A percentile compares a stretch with the other conserved stretches of the same genome.
Evolutionary conservation across 2,888 invertebrate species (phyloP).

Genomic region (Rhaphigaster nebulosa): DNA sequence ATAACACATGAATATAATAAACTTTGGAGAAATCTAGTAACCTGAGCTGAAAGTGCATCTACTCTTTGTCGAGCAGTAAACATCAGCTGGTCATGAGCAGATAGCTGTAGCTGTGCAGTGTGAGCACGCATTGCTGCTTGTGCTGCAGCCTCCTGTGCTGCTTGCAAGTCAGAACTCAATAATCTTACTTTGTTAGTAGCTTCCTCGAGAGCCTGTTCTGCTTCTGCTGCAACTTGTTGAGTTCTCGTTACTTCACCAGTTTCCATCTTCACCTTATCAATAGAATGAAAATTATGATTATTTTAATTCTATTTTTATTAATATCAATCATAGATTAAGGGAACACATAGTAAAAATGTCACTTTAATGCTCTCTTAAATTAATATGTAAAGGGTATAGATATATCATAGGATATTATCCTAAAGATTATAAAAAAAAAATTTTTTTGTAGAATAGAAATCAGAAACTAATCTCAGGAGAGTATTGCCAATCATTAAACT

Average conservation of each 20-base stretch:
- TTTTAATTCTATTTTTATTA: background rate
- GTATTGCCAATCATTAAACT: background rate
- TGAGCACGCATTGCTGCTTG: constrained; percentile 69
- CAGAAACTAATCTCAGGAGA: background rate
- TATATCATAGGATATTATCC: background rate
- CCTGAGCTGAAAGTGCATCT: constrained; percentile 69
- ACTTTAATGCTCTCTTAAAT: background rate
- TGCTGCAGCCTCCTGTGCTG: constrained; percentile 69
- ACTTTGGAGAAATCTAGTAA: constrained; percentile 68
- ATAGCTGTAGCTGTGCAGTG: constrained; percentile 69
- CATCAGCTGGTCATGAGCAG: constrained; percentile 69
- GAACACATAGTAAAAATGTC: background rate
- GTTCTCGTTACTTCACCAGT: constrained; percentile 69
- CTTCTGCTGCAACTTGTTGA: constrained; percentile 68
- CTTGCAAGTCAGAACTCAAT: constrained; percentile 68
- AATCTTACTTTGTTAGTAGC: constrained; percentile 69
- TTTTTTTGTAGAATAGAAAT: background rate
- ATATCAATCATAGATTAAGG: background rate
- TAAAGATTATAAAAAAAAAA: background rate
- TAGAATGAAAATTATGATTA: background rate
- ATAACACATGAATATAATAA: no score
- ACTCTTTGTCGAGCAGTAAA: constrained; percentile 70
- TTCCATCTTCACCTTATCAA: constrained; percentile 68
- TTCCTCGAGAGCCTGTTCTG: constrained; percentile 68
- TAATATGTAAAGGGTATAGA: background rate